Percentiles rank a stretch among this genome's conserved stretches.
phyloP scores from a whole-genome alignment of 2,113 vertebrate species.

The Stomatorhinus ivindoensis region DNA sequence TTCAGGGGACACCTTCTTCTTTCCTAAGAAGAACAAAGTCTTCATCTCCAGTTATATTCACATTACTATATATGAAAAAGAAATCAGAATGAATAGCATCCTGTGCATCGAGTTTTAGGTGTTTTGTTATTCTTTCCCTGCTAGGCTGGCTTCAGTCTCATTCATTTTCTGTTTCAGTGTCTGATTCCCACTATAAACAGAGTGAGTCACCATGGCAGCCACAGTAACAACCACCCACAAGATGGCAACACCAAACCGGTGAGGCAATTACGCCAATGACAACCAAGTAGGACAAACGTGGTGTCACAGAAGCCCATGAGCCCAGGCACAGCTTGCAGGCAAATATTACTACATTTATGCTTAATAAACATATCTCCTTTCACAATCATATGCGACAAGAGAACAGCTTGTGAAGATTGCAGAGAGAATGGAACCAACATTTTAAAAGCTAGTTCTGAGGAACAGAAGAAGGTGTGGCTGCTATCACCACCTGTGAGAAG shows the following conservation, averaged over 20 bases:
- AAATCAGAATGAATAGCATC: neutral
- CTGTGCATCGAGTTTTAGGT: neutral
- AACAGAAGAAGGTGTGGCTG: neutral
- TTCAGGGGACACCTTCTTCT: slow-evolving; percentile 94
- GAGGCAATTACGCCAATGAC: neutral
- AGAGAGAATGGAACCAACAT: neutral
- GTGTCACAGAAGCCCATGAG: neutral
- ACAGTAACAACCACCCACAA: neutral
- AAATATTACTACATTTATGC: neutral
- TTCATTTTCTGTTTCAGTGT: neutral
- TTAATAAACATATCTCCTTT: neutral
- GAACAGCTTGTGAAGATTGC: neutral
- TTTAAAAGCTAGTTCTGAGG: neutral
- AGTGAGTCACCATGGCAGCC: neutral
- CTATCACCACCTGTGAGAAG: neutral
- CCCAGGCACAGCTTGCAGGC: neutral
- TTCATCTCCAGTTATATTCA: neutral
- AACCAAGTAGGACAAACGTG: neutral
- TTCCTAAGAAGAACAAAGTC: slow-evolving; percentile 60
- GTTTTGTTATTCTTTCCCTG: neutral
- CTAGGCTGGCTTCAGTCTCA: neutral
- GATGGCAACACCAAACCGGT: neutral
- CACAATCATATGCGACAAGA: neutral
- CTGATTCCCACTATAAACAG: neutral
- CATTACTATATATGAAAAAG: neutral